Evolutionary conservation across 2,888 invertebrate species (phyloP).

Genomic region (Mesopsocus fuscifrons): DNA sequence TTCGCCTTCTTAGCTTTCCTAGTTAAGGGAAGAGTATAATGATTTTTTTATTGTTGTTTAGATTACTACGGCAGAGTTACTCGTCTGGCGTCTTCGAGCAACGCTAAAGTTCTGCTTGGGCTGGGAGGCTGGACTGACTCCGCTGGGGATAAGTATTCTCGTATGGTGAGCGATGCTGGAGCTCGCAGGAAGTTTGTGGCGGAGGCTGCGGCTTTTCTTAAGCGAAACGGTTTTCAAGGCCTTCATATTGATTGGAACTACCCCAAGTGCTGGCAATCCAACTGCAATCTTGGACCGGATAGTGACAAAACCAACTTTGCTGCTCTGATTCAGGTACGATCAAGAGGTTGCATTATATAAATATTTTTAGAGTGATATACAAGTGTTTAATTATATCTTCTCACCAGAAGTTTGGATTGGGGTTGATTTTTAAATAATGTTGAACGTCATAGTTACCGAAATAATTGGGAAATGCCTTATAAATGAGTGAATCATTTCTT

Average conservation of each 20-base stretch:
- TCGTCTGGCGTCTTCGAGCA: slow-evolving; percentile 37
- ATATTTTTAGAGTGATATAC: too few species aligned
- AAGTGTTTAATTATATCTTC: too few species aligned
- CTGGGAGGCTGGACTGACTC: slow-evolving; percentile 95
- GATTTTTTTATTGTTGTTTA: too few species aligned
- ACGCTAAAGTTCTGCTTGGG: slow-evolving; percentile 45
- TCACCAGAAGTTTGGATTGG: too few species aligned
- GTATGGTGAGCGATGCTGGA: slow-evolving; percentile 45
- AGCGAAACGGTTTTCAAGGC: slow-evolving; percentile 61
- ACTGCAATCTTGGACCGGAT: slow-evolving; percentile 61
- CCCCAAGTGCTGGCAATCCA: slow-evolving; percentile 83
- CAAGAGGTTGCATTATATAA: too few species aligned
- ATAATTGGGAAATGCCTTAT: too few species aligned
- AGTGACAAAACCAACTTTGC: slow-evolving; percentile 62
- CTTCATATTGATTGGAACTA: slow-evolving; percentile 90
- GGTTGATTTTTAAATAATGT: too few species aligned
- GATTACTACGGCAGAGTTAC: slow-evolving; percentile 65
- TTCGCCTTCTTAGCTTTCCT: too few species aligned
- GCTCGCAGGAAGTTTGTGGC: slow-evolving; percentile 50
- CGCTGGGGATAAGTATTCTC: slow-evolving; percentile 68
- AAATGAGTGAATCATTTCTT: too few species aligned
- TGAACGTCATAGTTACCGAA: too few species aligned
- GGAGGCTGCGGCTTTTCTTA: slow-evolving; percentile 48
- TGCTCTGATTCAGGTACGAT: slow-evolving; percentile 45
- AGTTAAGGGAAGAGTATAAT: too few species aligned